These are phyloP conservation scores for Drosophila takahashii DNA, from an alignment of 1,140 invertebrate species.

Conservation along the genomic window DNA sequence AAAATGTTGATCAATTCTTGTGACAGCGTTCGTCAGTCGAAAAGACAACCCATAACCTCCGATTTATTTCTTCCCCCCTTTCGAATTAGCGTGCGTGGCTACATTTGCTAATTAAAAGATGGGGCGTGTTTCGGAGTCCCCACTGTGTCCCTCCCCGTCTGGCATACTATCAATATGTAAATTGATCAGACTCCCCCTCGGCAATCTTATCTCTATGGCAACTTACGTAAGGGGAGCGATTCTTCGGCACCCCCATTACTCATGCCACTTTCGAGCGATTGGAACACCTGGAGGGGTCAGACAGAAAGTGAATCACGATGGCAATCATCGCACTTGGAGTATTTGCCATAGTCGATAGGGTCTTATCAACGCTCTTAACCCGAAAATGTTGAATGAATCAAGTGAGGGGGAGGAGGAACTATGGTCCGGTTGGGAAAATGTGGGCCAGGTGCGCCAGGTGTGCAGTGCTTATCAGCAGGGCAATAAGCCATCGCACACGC, in stretches of 20 bases:
- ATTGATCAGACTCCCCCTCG: constrained; percentile 29
- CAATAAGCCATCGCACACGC: constrained; percentile 32
- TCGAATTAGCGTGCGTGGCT: constrained; percentile 58
- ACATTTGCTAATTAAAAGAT: constrained; percentile 70
- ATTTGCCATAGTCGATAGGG: constrained; percentile 20
- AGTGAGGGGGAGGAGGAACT: neutral
- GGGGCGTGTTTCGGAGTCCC: constrained; percentile 50
- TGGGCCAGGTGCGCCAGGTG: constrained; percentile 56
- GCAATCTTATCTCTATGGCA: constrained; percentile 40
- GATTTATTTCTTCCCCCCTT: constrained; percentile 10
- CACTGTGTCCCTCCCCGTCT: constrained; percentile 21
- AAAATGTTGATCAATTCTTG: constrained; percentile 69
- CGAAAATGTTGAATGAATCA: constrained; percentile 58
- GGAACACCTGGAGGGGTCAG: constrained; percentile 50
- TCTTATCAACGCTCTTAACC: constrained; percentile 32
- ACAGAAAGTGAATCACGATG: constrained; percentile 43
- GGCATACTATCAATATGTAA: constrained; percentile 54
- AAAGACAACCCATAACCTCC: neutral
- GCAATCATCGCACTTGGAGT: constrained; percentile 5
- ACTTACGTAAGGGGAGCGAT: constrained; percentile 44
- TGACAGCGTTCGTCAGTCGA: constrained; percentile 46
- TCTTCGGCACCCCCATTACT: constrained; percentile 31
- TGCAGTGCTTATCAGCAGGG: constrained; percentile 48
- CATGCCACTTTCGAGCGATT: neutral
- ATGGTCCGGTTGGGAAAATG: constrained; percentile 12